These are phyloP conservation scores for rat (Rattus norvegicus) DNA, from an alignment of 2,113 vertebrate genomes.

Conservation along the genomic window GRCr8 NC_086026.1:106551001-106551500, in stretches of 20 bases:
- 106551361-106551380: conserved; percentile 77
- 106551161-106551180: conserved; percentile 99
- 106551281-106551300: conserved; percentile 82
- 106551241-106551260: conserved; percentile 82
- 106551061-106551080: conserved; percentile 99
- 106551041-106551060: conserved; percentile 99
- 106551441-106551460: conserved; percentile 48
- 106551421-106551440: conserved; percentile 68
- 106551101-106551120: conserved; percentile 99
- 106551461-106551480: conserved; percentile 62
- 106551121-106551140: conserved; percentile 99
- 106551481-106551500: not conserved
- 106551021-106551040: conserved; percentile 99
- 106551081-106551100: conserved; percentile 99
- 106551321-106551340: conserved; percentile 84
- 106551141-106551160: conserved; percentile 99
- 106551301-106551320: conserved; percentile 89
- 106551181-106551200: conserved; percentile 93
- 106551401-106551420: conserved; percentile 70
- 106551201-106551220: conserved; percentile 89
- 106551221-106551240: conserved; percentile 87
- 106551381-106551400: conserved; percentile 93
- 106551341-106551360: conserved; percentile 88
- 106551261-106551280: conserved; percentile 83
- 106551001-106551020: conserved; percentile 94